Evolutionary conservation across 2,797 vertebrate species (phyloP).

Genomic region (Toxotes lorentzi): DNA sequence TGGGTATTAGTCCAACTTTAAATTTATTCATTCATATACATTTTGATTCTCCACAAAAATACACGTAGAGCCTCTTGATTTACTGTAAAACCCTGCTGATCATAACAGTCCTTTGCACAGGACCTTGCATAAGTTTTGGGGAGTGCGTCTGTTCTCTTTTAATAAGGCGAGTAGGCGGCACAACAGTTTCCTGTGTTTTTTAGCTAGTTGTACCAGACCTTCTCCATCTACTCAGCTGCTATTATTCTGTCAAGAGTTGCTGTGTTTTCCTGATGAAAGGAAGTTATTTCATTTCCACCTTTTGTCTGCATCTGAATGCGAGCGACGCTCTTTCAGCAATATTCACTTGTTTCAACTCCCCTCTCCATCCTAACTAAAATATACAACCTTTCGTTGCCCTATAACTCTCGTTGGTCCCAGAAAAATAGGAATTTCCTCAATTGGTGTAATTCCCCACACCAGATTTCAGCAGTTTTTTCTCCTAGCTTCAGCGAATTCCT

Average conservation of each 20-base stretch:
- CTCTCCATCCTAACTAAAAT: slow-evolving; percentile 97
- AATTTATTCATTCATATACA: background rate
- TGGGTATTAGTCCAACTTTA: background rate
- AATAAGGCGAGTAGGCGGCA: slow-evolving; percentile 89
- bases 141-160: slow-evolving; percentile 84
- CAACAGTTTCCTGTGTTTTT: slow-evolving; percentile 93
- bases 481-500: slow-evolving; percentile 88
- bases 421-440: slow-evolving; percentile 99
- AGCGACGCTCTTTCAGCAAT: slow-evolving; percentile 99
- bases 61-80: background rate
- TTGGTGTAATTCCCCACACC: slow-evolving; percentile 92
- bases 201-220: slow-evolving; percentile 78
- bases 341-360: slow-evolving; percentile 94
- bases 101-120: slow-evolving; percentile 35
- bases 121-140: slow-evolving; percentile 61
- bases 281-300: slow-evolving; percentile 99
- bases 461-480: slow-evolving; percentile 89
- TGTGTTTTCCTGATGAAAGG: slow-evolving; percentile 91
- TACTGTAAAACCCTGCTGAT: slow-evolving; percentile 11
- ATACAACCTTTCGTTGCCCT: slow-evolving; percentile 93
- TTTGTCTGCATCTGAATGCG: slow-evolving; percentile 97
- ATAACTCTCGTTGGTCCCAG: slow-evolving; percentile 92
- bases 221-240: slow-evolving; percentile 89
- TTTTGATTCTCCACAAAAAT: background rate
- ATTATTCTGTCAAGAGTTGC: slow-evolving; percentile 98